phyloP scores from a whole-genome alignment of 2,113 vertebrate genomes.

The Clarias batrachus region DNA sequence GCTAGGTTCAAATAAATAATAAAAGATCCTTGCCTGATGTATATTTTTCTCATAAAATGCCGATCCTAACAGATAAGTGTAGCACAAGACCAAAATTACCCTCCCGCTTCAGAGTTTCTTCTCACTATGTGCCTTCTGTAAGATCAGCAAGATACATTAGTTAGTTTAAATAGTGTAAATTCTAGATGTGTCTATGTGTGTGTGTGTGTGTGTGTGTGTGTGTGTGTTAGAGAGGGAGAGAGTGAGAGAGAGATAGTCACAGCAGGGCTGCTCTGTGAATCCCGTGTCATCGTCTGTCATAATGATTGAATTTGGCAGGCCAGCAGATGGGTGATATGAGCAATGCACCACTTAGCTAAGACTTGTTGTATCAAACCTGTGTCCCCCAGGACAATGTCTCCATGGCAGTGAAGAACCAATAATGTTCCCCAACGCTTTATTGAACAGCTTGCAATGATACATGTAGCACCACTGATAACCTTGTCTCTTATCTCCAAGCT shows the following conservation, averaged over 20 bases:
- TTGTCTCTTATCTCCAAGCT: constrained; percentile 45
- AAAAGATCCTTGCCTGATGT: not conserved
- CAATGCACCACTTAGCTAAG: constrained; percentile 48
- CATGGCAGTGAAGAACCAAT: constrained; percentile 48
- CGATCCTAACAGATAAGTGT: not conserved
- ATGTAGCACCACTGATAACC: constrained; percentile 32
- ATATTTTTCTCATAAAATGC: constrained; percentile 16
- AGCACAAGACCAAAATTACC: not conserved
- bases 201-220: constrained; percentile 31
- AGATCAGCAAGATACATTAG: not conserved
- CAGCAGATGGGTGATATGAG: constrained; percentile 59
- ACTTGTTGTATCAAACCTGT: constrained; percentile 45
- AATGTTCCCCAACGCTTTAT: constrained; percentile 36
- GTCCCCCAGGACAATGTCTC: constrained; percentile 51
- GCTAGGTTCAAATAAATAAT: constrained; percentile 26
- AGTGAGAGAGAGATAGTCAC: not conserved
- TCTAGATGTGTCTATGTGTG: not conserved
- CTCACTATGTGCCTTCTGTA: not conserved
- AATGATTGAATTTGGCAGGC: constrained; percentile 57
- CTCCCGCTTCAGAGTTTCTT: not conserved
- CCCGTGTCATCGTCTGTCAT: constrained; percentile 50
- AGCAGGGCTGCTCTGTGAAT: constrained; percentile 25
- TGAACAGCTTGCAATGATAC: constrained; percentile 52
- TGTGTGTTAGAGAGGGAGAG: not conserved
- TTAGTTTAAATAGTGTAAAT: constrained; percentile 10